Evolutionary conservation across 2,797 vertebrate genomes (phyloP).

Genomic region (Apodemus agrarius): DNA sequence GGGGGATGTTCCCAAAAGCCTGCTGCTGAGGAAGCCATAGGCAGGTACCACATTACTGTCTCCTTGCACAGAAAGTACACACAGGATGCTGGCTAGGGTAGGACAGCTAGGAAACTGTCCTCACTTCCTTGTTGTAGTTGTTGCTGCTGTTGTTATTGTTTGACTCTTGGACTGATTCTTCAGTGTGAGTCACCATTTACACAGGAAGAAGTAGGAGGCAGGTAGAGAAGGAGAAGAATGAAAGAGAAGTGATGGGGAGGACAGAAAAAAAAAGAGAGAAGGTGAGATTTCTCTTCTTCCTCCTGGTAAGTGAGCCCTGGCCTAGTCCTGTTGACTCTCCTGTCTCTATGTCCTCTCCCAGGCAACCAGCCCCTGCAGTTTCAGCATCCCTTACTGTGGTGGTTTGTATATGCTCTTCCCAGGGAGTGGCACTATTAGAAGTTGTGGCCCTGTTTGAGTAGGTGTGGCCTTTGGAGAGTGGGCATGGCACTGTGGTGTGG

Average conservation of each 20-base stretch:
- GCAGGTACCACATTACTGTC: accelerated
- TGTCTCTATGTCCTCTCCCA: neutral
- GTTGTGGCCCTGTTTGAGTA: too few species aligned
- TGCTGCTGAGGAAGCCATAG: neutral
- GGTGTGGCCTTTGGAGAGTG: too few species aligned
- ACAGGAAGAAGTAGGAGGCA: neutral
- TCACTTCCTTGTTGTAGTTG: neutral
- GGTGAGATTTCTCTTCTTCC: neutral
- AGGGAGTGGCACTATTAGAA: too few species aligned
- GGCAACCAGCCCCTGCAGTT: neutral
- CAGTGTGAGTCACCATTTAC: neutral
- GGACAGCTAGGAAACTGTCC: neutral
- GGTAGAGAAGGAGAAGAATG: too few species aligned
- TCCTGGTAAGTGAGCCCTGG: neutral
- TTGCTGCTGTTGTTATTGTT: too few species aligned
- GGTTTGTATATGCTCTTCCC: too few species aligned
- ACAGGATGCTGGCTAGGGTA: neutral
- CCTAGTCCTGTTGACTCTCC: neutral
- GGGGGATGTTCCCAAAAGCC: neutral
- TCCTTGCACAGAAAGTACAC: neutral
- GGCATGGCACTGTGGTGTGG: too few species aligned
- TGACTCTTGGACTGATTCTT: neutral
- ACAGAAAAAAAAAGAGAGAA: too few species aligned
- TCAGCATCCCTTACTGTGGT: neutral
- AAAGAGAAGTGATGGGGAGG: neutral